Evolutionary conservation across 2,888 invertebrate species (phyloP).

Genomic region (Scaeva pyrastri): DNA sequence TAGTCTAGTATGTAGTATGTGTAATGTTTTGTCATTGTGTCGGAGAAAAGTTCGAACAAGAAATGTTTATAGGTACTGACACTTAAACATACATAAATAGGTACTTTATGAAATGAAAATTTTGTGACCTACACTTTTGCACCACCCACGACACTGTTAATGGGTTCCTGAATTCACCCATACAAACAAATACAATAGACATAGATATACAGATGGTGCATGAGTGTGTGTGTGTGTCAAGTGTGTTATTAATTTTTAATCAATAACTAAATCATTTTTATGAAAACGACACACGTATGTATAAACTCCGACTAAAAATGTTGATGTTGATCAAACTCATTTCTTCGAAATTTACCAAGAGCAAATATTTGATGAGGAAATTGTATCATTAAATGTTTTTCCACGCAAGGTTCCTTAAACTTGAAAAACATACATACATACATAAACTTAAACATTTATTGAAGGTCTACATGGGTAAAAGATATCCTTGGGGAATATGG

Average conservation of each 20-base stretch:
- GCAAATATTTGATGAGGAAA: conserved; percentile 39
- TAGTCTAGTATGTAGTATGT: too few species aligned
- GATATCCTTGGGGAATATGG: conserved; percentile 13
- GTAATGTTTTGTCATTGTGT: neutral
- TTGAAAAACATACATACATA: neutral
- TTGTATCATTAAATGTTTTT: conserved; percentile 9
- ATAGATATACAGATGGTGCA: neutral
- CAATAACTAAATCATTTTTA: conserved; percentile 25
- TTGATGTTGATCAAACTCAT: conserved; percentile 1
- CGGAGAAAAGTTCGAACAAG: neutral
- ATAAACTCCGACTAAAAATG: neutral
- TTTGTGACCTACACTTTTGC: neutral
- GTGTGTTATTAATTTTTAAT: conserved; percentile 48
- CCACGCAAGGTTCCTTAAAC: neutral
- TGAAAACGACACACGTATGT: neutral
- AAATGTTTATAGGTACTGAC: neutral
- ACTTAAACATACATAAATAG: neutral
- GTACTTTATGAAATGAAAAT: conserved; percentile 11
- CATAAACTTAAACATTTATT: conserved; percentile 1
- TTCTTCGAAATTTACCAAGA: neutral
- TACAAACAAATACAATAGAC: neutral
- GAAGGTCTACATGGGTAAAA: neutral
- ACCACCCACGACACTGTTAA: conserved; percentile 4
- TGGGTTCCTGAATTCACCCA: conserved; percentile 8
- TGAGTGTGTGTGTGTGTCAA: conserved; percentile 9